Base-by-base conservation (phyloP, 2,888 invertebrate species). In the Spialia ferax region DNA sequence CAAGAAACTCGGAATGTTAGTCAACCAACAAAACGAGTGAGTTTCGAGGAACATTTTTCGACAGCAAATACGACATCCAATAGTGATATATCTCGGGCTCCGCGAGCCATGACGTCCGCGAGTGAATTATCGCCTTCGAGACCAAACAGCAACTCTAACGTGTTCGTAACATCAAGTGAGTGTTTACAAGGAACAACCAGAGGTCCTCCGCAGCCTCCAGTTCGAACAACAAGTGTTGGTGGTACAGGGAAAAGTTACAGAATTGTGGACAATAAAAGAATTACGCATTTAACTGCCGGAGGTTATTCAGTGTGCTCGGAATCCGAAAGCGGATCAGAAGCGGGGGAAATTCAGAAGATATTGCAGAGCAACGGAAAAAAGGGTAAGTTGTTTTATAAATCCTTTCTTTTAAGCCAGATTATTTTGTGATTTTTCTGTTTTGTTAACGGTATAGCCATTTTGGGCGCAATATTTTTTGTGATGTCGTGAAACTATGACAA, bases 251-350 rank as follows among this genome's bases (percentile, higher is more conserved):
- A 82, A 77, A 79, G 70, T 71, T 68, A 75, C 18, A 77, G 77
- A 74, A 69, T 77, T 22, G 69, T 76, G 54, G 76, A 76, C 68
- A 84, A 78, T 77, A 80, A 73, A 74, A 86, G 77, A 70, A 74
- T 71, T 73, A 68, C 63, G 15, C 71, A 77, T 70, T 68, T 75
- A 63, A 55, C 73, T 13, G 72, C 76, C 66, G 77, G 75, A 48
- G 79, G 78, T 59, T 77, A 81, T 70, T 81, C 82, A n/a, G 62
- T 86, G 69, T 88, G 85, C 72, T 95, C 95, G 4, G 96, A 96
- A 78, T 96, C 95, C 70, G 96, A 96, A 82, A 96, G 96, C 79
- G 96, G 96, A 26, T 96, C 96, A 48, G 96, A 96, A 81, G 96
- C 96, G 45, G 96, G 96, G 4, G 96, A 96, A 86, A 95, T 96